phyloP scores from a whole-genome alignment of 2,888 invertebrate genomes.

The Sisyra terminalis region DNA sequence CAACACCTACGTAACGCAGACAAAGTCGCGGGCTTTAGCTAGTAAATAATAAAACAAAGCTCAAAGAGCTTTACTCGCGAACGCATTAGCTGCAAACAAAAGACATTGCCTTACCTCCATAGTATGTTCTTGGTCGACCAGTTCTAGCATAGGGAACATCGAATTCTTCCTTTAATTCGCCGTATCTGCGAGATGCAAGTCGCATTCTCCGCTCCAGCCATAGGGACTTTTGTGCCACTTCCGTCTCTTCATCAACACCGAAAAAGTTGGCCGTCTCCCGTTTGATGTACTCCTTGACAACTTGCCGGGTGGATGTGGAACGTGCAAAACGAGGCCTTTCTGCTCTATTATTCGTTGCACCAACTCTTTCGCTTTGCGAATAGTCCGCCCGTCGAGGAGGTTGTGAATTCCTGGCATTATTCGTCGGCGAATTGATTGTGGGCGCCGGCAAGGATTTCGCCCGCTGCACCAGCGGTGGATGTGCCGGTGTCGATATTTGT shows the following conservation, averaged over 20 bases:
- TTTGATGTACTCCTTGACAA: conserved; percentile 47
- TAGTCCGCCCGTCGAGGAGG: conserved; percentile 12
- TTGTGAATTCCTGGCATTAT: neutral
- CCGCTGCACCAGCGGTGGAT: conserved; percentile 17
- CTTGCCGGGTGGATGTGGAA: conserved; percentile 27
- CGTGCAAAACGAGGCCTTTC: conserved; percentile 24
- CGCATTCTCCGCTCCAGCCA: conserved; percentile 70
- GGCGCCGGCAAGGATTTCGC: conserved; percentile 19
- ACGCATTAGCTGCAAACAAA: too few species aligned
- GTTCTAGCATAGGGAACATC: conserved; percentile 16
- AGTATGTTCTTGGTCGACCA: conserved; percentile 5
- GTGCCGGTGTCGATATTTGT: too few species aligned
- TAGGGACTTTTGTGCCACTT: conserved; percentile 51
- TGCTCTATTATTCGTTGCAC: neutral
- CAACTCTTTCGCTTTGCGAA: conserved; percentile 11
- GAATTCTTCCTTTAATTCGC: conserved; percentile 33
- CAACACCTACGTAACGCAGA: too few species aligned
- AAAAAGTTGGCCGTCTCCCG: conserved; percentile 72
- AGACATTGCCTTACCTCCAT: conserved; percentile 1
- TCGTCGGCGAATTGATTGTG: conserved; percentile 13
- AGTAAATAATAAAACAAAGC: too few species aligned
- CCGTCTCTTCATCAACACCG: conserved; percentile 64
- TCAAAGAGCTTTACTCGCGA: too few species aligned
- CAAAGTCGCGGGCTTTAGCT: too few species aligned
- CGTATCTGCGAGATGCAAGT: conserved; percentile 52